Evolutionary conservation across 2,113 vertebrate genomes (phyloP), one percentile per base, ranked within the genome.

Genomic region (Sebastes schlegelii): DNA sequence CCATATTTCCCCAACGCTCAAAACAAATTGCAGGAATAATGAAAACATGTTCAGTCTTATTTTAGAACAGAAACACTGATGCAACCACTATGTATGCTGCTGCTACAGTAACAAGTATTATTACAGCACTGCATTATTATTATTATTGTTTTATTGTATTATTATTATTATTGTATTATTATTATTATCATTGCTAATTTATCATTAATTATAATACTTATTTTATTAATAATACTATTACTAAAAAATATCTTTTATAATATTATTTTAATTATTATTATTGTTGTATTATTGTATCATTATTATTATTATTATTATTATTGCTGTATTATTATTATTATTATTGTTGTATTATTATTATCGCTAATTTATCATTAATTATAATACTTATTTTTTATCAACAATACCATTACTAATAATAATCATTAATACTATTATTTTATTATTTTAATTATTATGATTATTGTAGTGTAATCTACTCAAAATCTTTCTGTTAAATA

Each of bases 11-110:
- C n/a, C 12, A 14, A 16, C 40, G 5, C 21, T 69, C 26, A 77
- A 88, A 90, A 90, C 89, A 88, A 90, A 93, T 90, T 83, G 72
- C 68, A 76, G 55, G 65, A 81, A 79, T 78, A 84, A 86, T 85
- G 43, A 87, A 89, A 90, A 90, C 84, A 86, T 79, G 77, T 52
- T 51, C 52, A 72, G 43, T 57, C 21, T 80, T 78, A 83, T 58
- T 84, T 82, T 75, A 79, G 66, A 49, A 49, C 12, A 62, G 13
- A 84, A 70, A 83, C 4, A 49, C 61, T 26, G 55, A 55, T 80
- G 48, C 49, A 61, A 23, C 6, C 54, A 77, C n/a, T 58, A 5
- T 75, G 68, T 62, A 23, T 60, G 1, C 1, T 76, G 4, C 10
- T 73, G 17, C 16, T 16, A 49, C 13, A 49, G 13, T n/a, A 23